Conservation (phyloP, 2,888 invertebrate genomes). For the Ecliptopera silaceata region DNA sequence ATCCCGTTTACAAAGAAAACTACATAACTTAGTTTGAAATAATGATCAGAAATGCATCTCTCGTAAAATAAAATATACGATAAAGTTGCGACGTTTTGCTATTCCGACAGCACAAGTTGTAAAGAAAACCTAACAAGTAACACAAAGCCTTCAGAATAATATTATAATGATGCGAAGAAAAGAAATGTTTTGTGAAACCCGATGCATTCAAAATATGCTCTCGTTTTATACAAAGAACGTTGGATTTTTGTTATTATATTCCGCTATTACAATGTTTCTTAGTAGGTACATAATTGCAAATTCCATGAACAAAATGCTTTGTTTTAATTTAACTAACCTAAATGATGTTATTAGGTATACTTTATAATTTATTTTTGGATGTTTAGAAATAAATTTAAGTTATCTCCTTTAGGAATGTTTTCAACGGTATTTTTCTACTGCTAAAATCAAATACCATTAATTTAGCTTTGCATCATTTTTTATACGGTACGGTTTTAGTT, state of each 20-base stretch:
- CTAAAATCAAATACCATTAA: no score
- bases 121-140: neutral
- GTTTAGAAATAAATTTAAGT: neutral
- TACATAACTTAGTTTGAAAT: no score
- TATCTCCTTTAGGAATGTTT: neutral
- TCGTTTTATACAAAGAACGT: neutral
- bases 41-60: no score
- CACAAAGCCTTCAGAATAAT: constrained; percentile 7
- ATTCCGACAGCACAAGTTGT: neutral
- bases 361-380: no score
- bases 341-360: no score
- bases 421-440: no score
- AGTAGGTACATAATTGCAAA: neutral
- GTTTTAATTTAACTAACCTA: no score
- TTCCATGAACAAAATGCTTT: neutral
- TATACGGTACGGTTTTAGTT: no score
- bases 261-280: neutral
- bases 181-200: no score
- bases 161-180: constrained; percentile 7
- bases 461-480: no score
- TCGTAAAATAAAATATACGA: neutral
- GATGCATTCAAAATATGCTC: neutral
- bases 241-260: no score
- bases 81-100: neutral
- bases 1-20: no score